phyloP scores from a whole-genome alignment of 2,888 invertebrate genomes.

The Agrotis exclamationis region DNA sequence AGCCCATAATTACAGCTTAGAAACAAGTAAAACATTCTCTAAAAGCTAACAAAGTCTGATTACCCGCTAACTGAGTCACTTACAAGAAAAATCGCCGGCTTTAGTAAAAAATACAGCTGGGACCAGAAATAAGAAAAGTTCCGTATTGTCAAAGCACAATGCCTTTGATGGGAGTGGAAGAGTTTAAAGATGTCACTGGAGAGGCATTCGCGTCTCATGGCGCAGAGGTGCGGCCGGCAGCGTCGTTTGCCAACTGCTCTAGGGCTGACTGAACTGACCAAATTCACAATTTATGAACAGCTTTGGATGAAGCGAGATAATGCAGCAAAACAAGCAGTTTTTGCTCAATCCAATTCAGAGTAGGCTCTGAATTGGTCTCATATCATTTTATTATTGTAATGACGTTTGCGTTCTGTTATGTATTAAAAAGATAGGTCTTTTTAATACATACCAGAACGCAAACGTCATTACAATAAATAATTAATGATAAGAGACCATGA shows the following conservation, averaged over 20 bases:
- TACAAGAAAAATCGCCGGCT: conserved; percentile 28
- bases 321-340: neutral
- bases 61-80: conserved; percentile 29
- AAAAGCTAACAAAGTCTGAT: conserved; percentile 12
- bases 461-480: conserved; percentile 7
- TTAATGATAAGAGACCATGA: conserved; percentile 11
- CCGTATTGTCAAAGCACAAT: conserved; percentile 61
- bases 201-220: conserved; percentile 53
- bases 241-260: conserved; percentile 54
- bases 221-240: conserved; percentile 65
- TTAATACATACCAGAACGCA: neutral
- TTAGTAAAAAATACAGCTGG: conserved; percentile 36
- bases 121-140: conserved; percentile 49
- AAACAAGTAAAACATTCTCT: conserved; percentile 10
- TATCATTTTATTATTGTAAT: no score
- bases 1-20: conserved; percentile 19
- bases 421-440: no score
- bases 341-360: neutral
- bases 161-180: conserved; percentile 61
- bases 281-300: neutral
- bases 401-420: no score
- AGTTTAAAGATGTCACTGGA: conserved; percentile 66
- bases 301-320: neutral
- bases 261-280: conserved; percentile 56
- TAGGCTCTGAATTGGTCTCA: no score